These are phyloP conservation scores for Hyles lineata DNA, from an alignment of 2,888 invertebrate species.

Conservation along the genomic window DNA sequence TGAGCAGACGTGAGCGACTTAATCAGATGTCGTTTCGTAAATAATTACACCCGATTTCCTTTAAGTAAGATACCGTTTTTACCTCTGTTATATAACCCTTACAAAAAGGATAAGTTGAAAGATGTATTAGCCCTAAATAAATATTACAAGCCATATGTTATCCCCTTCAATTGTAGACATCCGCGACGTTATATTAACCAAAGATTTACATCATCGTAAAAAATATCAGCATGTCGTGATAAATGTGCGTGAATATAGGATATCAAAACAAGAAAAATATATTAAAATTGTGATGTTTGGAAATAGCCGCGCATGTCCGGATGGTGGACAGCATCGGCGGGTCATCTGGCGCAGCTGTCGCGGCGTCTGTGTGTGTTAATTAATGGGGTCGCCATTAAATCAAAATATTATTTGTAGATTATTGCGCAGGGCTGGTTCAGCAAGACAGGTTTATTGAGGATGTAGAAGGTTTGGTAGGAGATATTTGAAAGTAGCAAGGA, in stretches of 20 bases:
- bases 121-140: too few species aligned
- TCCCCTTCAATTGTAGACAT: background rate
- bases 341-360: constrained; percentile 28
- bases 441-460: background rate
- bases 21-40: too few species aligned
- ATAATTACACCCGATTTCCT: too few species aligned
- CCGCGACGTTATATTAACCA: background rate
- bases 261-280: constrained; percentile 20
- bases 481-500: too few species aligned
- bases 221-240: background rate
- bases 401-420: constrained; percentile 25
- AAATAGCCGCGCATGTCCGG: constrained; percentile 22
- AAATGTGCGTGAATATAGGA: background rate
- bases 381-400: constrained; percentile 28
- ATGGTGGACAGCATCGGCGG: constrained; percentile 21
- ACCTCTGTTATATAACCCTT: too few species aligned
- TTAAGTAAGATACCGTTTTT: too few species aligned
- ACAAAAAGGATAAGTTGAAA: too few species aligned
- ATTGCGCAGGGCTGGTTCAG: background rate
- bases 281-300: constrained; percentile 11
- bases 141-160: too few species aligned
- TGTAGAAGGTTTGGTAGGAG: background rate
- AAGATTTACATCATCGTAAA: background rate
- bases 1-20: too few species aligned
- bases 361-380: constrained; percentile 20